Evolutionary conservation across 2,888 invertebrate genomes (phyloP), one percentile per base, ranked within the genome.

Genomic region (Anodontia alba): DNA sequence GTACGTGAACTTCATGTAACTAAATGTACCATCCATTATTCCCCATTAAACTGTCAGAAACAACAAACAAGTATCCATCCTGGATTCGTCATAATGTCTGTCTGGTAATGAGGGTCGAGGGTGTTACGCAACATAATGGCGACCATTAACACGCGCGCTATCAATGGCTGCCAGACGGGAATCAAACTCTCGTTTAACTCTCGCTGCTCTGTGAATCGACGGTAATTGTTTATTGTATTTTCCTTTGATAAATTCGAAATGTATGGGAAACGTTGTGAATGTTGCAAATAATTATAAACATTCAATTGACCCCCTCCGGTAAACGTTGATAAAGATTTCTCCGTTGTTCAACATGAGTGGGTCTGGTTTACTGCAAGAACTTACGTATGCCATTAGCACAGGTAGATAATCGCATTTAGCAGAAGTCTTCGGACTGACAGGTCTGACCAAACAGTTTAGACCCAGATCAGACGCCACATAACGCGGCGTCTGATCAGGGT

Each of bases 141-240:
- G 29, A 73, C 67, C 70, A 72, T 67, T 75, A 72, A 38, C 54
- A 66, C 68, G 42, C 36, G 66, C 73, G 38, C 1, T 15, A 33
- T 20, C 68, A 66, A 62, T 57, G 70, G 46, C 38, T 29, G 67
- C 75, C 69, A 76, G 77, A 49, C 33, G 42, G 67, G 36, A 46
- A 85, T 85, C 78, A 80, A 78, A 74, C 51, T 74, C 80, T 85
- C 85, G 80, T 83, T 83, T 72, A 71, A 82, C 23, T 78, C 82
- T 72, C 81, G 75, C 81, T 78, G 43, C 51, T 42, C 15, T 42
- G 73, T 43, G 72, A 76, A 57, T 67, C 72, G 72, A 31, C 42
- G 49, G 33, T 33, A 51, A 68, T 33, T 75, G 81, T 81, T 84
- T 84, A 81, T 81, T 84, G 81, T 81, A 69, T 67, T 73, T 77